phyloP scores from a whole-genome alignment of 2,888 invertebrate species.

The Drosophila multiciliata region DNA sequence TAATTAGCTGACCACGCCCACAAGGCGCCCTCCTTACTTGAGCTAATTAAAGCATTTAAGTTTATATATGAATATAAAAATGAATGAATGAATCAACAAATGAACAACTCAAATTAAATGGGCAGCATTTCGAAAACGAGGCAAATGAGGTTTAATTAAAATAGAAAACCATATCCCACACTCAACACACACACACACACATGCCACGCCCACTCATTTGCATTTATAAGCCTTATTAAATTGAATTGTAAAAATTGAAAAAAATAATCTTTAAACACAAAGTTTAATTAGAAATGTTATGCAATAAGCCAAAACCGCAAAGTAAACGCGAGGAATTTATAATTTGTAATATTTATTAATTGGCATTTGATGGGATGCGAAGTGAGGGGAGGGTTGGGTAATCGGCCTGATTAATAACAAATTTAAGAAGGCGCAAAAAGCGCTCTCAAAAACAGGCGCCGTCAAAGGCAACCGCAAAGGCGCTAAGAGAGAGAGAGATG shows the following conservation, averaged over 20 bases:
- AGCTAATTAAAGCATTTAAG: constrained; percentile 52
- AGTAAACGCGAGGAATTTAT: constrained; percentile 55
- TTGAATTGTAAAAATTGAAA: not conserved
- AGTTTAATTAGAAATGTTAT: constrained; percentile 64
- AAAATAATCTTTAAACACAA: constrained; percentile 19
- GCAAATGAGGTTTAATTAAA: constrained; percentile 66
- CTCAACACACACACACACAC: constrained; percentile 12
- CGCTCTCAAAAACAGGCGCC: constrained; percentile 6
- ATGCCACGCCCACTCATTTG: constrained; percentile 39
- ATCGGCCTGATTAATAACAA: constrained; percentile 4
- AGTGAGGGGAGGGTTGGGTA: not conserved
- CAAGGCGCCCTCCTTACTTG: constrained; percentile 8
- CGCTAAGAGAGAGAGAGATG: not conserved
- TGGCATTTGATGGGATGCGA: constrained; percentile 21
- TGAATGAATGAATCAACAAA: constrained; percentile 17
- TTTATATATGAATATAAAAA: constrained; percentile 11
- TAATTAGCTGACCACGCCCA: constrained; percentile 68
- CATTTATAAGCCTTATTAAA: constrained; percentile 39
- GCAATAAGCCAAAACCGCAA: constrained; percentile 55
- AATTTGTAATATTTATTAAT: constrained; percentile 64
- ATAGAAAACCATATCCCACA: constrained; percentile 1
- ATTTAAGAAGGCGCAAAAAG: not conserved
- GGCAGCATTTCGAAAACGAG: constrained; percentile 25
- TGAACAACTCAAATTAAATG: not conserved
- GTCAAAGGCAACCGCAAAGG: constrained; percentile 38